Base-by-base conservation (phyloP, 2,797 vertebrate species). In the Cirrhinus molitorella region DNA sequence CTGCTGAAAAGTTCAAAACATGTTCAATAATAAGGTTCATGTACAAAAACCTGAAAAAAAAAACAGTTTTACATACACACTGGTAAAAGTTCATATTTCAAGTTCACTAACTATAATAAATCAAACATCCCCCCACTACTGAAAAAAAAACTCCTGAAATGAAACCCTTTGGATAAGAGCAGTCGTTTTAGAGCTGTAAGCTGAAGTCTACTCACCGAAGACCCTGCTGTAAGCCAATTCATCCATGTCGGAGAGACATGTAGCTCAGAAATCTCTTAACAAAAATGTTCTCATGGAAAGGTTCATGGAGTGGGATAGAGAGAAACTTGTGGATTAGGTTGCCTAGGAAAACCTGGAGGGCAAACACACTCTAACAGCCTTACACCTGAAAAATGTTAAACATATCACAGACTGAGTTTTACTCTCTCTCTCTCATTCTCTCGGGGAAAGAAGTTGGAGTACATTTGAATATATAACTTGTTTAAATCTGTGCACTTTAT, bases 261-360 rank as follows among this genome's bases (percentile, higher is more conserved):
- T 28, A 17, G 53, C 70, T 72, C 57, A 21, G 16, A 51, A 37
- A 63, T 74, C 45, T 74, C 68, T 40, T 21, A 25, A 59, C 70
- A 74, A 40, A 81, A 81, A 40, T 63, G 5, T 45, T 77, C 80
- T 51, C 28, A 63, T 34, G 6, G 43, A 74, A 51, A 53, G 21
- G 70, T 72, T 73, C 28, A 21, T 37, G 31, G 55, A 73, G 43
- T 51, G 17, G 67, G 31, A 81, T 25, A 43, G 40, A 73, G 80
- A 79, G 53, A 61, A 79, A 82, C 57, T 21, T 73, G 67, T 73
- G 34, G 80, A 75, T 73, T 82, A 66, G 45, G 59, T 74, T 66
- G 45, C 57, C 57, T 21, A 73, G 70, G 31, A 81, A 65, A 74
- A 31, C 80, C 70, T 53, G 16, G 80, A 55, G 61, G 80, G 59